Evolutionary conservation across 2,888 invertebrate species (phyloP).

Genomic region (Ormyrus rosae): DNA sequence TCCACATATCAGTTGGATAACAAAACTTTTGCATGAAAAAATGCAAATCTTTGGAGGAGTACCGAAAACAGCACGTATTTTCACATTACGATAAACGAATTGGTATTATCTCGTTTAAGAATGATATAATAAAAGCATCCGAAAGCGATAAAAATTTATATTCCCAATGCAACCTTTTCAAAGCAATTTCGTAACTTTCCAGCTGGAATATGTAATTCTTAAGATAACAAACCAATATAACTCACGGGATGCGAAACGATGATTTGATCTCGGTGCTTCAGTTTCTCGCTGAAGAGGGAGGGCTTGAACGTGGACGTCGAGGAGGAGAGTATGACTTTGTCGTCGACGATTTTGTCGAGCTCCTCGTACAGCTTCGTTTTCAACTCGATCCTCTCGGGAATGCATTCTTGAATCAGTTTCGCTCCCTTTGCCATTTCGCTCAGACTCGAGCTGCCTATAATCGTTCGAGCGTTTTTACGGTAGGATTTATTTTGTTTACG

Average conservation of each 20-base stretch:
- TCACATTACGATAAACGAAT: no score
- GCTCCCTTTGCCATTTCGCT: constrained; percentile 85
- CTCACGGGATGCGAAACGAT: constrained; percentile 92
- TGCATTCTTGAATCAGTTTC: constrained; percentile 93
- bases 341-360: constrained; percentile 86
- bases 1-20: no score
- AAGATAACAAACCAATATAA: constrained; percentile 28
- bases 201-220: neutral
- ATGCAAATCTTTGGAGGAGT: no score
- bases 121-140: no score
- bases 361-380: constrained; percentile 88
- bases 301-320: constrained; percentile 96
- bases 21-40: no score
- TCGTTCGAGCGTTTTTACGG: no score
- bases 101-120: no score
- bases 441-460: constrained; percentile 81
- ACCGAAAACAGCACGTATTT: no score
- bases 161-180: neutral
- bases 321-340: constrained; percentile 89
- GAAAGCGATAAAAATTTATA: no score
- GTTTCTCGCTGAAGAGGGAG: constrained; percentile 88
- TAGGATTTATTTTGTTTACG: no score
- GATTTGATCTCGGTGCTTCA: constrained; percentile 84
- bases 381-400: constrained; percentile 91
- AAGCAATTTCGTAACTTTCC: neutral